Base-by-base conservation (phyloP, 92 coral and sea anemone species). In the Actinernus sp. region DNA sequence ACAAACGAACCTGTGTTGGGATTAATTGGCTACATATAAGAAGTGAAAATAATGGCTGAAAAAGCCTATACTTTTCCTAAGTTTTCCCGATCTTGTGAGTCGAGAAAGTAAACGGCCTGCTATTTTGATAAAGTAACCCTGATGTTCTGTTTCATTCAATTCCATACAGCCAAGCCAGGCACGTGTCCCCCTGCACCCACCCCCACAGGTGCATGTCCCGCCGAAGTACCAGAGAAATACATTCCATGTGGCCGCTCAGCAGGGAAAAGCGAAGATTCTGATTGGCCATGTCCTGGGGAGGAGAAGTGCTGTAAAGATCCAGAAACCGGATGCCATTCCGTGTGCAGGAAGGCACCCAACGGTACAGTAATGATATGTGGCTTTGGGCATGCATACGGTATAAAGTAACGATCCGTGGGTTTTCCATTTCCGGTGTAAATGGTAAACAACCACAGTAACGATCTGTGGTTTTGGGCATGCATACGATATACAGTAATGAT, bases 241-340 rank as follows among this genome's bases (percentile, higher is more conserved):
- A 81, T 72, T 26, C 87, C 87, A 21, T 81, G 87, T 40, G 79
- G 84, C 41, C 56, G 29, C 20, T 22, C 44, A 18, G 38, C 51
- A 0, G 76, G 66, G 9, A 44, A 55, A 17, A 43, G 31, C 10
- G 25, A 50, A 14, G 76, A 71, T 9, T 64, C 79, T 13, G 94
- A 88, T 34, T 88, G 85, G 65, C 65, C 74, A 11, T 88, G 94
- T 26, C 94, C 94, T 65, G 94, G 94, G 12, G 78, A 88, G 34
- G 85, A 88, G 49, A 72, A 78, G 34, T 88, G 94, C 41, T 88
- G 94, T 34, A 48, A 30, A 32, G 68, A 64, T 31, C 65, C 83
- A 2, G 55, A 1, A 23, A 55, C 61, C 31, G 70, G 68, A 41
- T 88, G 94, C 26, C 61, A 48, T 34, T 54, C 38, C 23, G 78